phyloP scores from a whole-genome alignment of 2,113 vertebrate genomes.

The Himantopus leucocephalus region DNA sequence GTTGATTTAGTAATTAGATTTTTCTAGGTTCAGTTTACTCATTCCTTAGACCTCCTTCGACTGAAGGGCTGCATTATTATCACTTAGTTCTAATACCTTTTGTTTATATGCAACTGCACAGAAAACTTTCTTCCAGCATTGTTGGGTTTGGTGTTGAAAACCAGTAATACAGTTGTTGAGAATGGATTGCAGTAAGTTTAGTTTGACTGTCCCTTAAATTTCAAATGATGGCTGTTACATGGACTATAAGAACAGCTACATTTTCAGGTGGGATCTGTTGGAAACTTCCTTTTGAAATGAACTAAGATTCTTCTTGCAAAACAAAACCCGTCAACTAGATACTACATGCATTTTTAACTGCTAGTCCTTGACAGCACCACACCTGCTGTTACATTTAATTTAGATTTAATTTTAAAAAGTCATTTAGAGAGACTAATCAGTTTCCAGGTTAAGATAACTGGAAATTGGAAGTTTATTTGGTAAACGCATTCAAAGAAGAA shows the following conservation, averaged over 20 bases:
- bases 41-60: not conserved
- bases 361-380: not conserved
- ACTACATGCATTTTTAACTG: not conserved
- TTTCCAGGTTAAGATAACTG: not conserved
- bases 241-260: not conserved
- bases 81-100: not conserved
- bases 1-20: fast-evolving
- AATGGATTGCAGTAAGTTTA: not conserved
- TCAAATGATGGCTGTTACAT: not conserved
- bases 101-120: not conserved
- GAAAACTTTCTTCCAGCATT: not conserved
- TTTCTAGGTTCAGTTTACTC: not conserved
- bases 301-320: not conserved
- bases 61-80: not conserved
- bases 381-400: not conserved
- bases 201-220: not conserved
- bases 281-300: not conserved
- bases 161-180: not conserved
- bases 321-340: not conserved
- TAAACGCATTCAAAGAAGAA: not conserved
- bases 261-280: not conserved
- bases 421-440: not conserved
- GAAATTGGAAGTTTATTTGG: not conserved
- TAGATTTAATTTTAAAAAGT: not conserved
- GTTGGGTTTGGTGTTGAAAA: not conserved